Evolutionary conservation across 2,113 vertebrate genomes (phyloP).

Genomic region (Pseudonaja textilis): DNA sequence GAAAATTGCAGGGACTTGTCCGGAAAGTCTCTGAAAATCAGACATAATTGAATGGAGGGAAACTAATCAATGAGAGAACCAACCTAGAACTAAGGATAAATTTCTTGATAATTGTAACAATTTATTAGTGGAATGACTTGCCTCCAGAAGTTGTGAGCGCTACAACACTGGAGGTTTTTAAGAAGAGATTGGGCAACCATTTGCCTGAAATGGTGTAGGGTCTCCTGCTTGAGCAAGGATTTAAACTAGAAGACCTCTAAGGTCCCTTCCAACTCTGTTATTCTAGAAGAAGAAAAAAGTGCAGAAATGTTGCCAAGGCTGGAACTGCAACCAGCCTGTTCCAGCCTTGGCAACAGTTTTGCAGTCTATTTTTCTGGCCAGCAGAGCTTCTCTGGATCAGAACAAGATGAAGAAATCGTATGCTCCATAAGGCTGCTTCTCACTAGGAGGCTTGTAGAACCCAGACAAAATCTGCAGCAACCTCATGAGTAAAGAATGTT

Average conservation of each 20-base stretch:
- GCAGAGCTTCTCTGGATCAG: not conserved
- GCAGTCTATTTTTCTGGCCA: not conserved
- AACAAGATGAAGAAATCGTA: not conserved
- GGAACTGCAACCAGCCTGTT: not conserved
- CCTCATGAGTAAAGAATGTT: not conserved
- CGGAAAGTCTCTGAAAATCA: no score
- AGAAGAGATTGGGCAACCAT: not conserved
- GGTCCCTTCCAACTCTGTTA: not conserved
- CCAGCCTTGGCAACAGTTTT: not conserved
- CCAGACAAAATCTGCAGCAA: not conserved
- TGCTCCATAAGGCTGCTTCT: not conserved
- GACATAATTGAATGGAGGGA: no score
- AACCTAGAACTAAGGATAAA: no score
- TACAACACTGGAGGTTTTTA: not conserved
- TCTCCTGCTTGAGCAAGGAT: not conserved
- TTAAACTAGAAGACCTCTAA: not conserved
- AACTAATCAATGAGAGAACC: no score
- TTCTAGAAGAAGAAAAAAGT: not conserved
- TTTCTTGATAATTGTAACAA: not conserved
- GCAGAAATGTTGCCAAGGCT: not conserved
- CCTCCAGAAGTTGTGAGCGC: not conserved
- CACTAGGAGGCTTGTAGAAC: not conserved
- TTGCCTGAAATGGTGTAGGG: not conserved
- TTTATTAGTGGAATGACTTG: not conserved
- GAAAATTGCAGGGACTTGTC: not conserved